phyloP scores from a whole-genome alignment of 2,888 invertebrate genomes.

The Rhagonycha fulva region DNA sequence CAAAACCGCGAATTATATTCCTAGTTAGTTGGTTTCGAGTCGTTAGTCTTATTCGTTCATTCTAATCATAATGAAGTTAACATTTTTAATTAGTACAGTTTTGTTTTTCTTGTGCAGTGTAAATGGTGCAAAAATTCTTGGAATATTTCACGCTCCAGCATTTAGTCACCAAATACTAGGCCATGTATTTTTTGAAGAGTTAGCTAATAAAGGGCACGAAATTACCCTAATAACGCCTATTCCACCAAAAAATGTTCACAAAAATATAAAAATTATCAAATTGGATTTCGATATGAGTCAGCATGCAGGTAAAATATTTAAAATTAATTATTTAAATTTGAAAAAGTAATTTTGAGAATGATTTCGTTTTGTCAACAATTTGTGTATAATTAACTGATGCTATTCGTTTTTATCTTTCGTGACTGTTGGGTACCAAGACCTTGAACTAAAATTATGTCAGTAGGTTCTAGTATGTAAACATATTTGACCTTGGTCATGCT shows the following conservation, averaged over 20 bases:
- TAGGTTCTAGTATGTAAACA: too few species aligned
- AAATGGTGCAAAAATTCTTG: conserved; percentile 30
- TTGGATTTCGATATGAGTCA: conserved; percentile 27
- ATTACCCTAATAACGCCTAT: conserved; percentile 41
- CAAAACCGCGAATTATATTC: not conserved
- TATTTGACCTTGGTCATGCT: too few species aligned
- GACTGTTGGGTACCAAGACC: not conserved
- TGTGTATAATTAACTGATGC: not conserved
- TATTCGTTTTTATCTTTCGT: not conserved
- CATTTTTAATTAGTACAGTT: not conserved
- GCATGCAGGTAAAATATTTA: not conserved
- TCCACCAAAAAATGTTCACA: conserved; percentile 40
- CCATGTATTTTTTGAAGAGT: conserved; percentile 29
- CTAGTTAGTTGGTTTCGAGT: not conserved
- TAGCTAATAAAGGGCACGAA: conserved; percentile 48
- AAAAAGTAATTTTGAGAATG: not conserved
- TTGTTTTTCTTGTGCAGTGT: not conserved
- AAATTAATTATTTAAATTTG: not conserved
- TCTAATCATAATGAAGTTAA: not conserved
- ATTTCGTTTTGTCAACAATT: not conserved
- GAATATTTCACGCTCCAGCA: conserved; percentile 30
- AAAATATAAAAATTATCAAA: conserved; percentile 47
- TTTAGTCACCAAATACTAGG: conserved; percentile 30
- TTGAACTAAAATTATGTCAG: not conserved
- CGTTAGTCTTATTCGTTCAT: not conserved